phyloP scores from a whole-genome alignment of 2,888 invertebrate genomes.

The Argynnis bischoffii region DNA sequence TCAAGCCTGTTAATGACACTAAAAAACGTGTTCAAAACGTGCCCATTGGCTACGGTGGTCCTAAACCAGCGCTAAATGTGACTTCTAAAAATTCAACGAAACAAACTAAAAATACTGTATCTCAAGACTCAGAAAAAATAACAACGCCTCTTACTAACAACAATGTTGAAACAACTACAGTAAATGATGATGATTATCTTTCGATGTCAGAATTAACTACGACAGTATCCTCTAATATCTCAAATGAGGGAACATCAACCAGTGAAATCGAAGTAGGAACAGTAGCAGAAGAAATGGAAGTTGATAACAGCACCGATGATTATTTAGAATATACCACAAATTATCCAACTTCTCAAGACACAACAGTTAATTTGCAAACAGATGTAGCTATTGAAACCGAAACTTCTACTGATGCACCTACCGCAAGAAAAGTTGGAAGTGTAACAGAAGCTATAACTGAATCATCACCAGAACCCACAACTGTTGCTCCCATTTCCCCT shows the following conservation, averaged over 20 bases:
- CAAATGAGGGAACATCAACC: constrained; percentile 51
- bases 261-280: constrained; percentile 57
- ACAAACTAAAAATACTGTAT: constrained; percentile 26
- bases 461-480: constrained; percentile 44
- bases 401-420: constrained; percentile 35
- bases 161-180: constrained; percentile 44
- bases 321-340: constrained; percentile 67
- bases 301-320: constrained; percentile 65
- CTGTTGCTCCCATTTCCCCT: constrained; percentile 54
- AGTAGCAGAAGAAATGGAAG: constrained; percentile 59
- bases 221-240: constrained; percentile 47
- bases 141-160: constrained; percentile 39
- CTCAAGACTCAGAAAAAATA: constrained; percentile 43
- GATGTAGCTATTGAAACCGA: constrained; percentile 43
- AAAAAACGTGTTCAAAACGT: constrained; percentile 74
- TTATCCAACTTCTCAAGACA: constrained; percentile 58
- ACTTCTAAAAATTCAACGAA: constrained; percentile 30
- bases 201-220: constrained; percentile 59
- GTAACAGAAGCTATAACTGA: constrained; percentile 39
- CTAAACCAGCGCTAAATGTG: constrained; percentile 44
- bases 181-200: constrained; percentile 63
- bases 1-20: constrained; percentile 56
- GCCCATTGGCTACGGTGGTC: constrained; percentile 63
- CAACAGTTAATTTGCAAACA: constrained; percentile 49
- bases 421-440: constrained; percentile 33